phyloP scores from a whole-genome alignment of 2,797 vertebrate genomes.

The Acipenser oxyrinchus region DNA sequence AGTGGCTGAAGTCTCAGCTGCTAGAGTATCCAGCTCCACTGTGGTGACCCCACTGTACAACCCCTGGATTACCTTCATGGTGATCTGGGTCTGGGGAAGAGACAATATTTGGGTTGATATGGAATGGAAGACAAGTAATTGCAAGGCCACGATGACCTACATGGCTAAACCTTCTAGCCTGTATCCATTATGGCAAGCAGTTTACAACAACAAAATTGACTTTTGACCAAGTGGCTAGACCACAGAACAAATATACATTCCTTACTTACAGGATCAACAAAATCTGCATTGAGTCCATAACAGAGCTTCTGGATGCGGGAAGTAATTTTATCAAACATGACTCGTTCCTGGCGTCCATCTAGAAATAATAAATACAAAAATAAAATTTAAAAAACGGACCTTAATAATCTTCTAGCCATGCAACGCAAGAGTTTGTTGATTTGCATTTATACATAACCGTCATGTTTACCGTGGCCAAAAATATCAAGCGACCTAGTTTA shows the following conservation, averaged over 20 bases:
- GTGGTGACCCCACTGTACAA: constrained; percentile 93
- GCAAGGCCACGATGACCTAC: no score
- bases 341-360: constrained; percentile 93
- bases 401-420: no score
- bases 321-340: constrained; percentile 98
- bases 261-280: constrained; percentile 85
- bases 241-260: not conserved
- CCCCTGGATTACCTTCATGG: constrained; percentile 97
- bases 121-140: no score
- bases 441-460: no score
- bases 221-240: not conserved
- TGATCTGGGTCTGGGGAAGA: constrained; percentile 76
- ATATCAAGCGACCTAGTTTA: no score
- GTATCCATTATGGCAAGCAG: not conserved
- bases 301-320: constrained; percentile 96
- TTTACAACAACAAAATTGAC: not conserved
- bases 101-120: no score
- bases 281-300: constrained; percentile 88
- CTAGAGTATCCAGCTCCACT: constrained; percentile 88
- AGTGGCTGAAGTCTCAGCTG: constrained; percentile 86
- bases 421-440: no score
- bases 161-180: no score
- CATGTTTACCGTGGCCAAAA: no score
- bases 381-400: not conserved
- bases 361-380: constrained; percentile 9